Conservation (phyloP, 2,797 vertebrate species). For the Nannoperca australis region DNA sequence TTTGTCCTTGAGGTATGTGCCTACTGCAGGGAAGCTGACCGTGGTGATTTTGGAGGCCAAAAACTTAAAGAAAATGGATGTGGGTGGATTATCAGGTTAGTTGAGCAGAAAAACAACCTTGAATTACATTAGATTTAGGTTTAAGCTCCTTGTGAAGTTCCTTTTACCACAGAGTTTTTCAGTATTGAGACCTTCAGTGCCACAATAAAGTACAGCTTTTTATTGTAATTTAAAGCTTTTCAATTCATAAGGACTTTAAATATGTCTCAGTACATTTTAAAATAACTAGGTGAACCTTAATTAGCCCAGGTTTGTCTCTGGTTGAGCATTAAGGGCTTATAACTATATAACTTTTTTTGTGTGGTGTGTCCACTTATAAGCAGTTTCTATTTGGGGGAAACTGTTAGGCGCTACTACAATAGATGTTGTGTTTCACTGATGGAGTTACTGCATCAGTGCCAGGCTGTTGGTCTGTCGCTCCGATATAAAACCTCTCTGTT, state of each 20-base stretch:
- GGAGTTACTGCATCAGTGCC: slow-evolving; percentile 47
- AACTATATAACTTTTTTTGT: slow-evolving; percentile 26
- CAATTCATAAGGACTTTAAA: neutral
- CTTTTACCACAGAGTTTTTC: neutral
- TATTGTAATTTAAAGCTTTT: neutral
- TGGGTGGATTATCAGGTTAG: slow-evolving; percentile 96
- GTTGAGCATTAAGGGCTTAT: slow-evolving; percentile 1
- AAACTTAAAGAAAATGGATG: slow-evolving; percentile 99
- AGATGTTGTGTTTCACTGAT: slow-evolving; percentile 58
- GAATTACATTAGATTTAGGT: neutral
- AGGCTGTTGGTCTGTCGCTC: slow-evolving; percentile 45
- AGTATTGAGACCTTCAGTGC: neutral
- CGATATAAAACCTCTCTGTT: slow-evolving; percentile 55
- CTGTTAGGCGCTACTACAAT: slow-evolving; percentile 36
- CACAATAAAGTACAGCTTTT: neutral
- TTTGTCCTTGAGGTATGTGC: slow-evolving; percentile 97
- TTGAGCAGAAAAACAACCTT: neutral
- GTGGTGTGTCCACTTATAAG: slow-evolving; percentile 46
- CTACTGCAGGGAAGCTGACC: slow-evolving; percentile 96
- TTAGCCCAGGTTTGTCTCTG: neutral
- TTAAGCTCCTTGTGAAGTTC: neutral
- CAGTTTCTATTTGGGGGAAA: slow-evolving; percentile 45
- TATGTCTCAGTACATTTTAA: neutral
- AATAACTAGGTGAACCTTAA: neutral
- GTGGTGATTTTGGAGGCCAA: slow-evolving; percentile 97